Percentiles rank a stretch among this genome's conserved stretches.
Evolutionary conservation across 2,888 invertebrate genomes (phyloP).

Genomic region (Lasioglossum villosulum): DNA sequence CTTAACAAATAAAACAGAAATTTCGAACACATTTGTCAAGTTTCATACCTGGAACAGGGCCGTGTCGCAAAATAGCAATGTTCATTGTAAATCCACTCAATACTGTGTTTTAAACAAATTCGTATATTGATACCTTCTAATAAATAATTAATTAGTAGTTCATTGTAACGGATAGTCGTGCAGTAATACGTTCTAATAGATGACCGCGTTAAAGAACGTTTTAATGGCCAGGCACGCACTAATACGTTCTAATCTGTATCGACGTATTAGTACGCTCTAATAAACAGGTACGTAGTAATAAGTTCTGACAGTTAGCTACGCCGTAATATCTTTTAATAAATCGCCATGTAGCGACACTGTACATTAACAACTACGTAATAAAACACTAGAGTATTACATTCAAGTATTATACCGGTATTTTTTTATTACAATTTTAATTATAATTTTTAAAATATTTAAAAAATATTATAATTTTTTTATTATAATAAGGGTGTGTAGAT

Average conservation of each 20-base stretch:
- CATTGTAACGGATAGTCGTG: neutral
- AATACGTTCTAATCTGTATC: neutral
- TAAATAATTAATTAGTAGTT: neutral
- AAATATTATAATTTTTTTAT: too few species aligned
- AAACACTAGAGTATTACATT: too few species aligned
- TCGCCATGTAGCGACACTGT: neutral
- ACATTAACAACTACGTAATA: neutral
- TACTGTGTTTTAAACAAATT: neutral
- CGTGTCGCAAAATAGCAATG: too few species aligned
- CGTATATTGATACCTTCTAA: neutral
- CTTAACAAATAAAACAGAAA: too few species aligned
- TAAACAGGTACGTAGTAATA: neutral
- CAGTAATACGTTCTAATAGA: neutral
- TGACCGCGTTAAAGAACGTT: neutral
- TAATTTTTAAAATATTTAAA: too few species aligned
- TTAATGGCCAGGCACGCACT: neutral
- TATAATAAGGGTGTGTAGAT: too few species aligned
- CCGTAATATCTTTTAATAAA: neutral
- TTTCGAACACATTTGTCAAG: too few species aligned
- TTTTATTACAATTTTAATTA: too few species aligned
- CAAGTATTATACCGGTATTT: too few species aligned
- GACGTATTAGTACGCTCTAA: neutral
- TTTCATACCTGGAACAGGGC: too few species aligned
- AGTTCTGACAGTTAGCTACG: neutral
- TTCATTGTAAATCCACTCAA: too few species aligned